A percentile compares a stretch with the other conserved stretches of the same genome.
These are phyloP conservation scores for Acanthosoma haemorrhoidale DNA, from an alignment of 2,888 invertebrate genomes.

Conservation along the genomic window DNA sequence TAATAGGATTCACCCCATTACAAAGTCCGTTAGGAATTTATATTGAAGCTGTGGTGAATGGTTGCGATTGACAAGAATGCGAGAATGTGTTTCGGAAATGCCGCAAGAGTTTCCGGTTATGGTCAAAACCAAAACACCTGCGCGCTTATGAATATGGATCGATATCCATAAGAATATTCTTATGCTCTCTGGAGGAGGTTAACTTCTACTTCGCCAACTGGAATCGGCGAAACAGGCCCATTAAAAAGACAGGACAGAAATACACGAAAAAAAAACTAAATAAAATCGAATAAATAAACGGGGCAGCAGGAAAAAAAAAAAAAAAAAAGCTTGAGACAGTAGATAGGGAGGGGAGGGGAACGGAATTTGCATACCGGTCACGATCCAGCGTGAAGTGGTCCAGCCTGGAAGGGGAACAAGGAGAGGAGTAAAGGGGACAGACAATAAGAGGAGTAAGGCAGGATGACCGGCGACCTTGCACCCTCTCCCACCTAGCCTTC, in stretches of 20 bases:
- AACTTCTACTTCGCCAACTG: not conserved
- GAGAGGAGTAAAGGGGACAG: too few species aligned
- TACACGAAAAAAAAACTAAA: not conserved
- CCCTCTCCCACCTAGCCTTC: too few species aligned
- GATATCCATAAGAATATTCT: too few species aligned
- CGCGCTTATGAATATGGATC: not conserved
- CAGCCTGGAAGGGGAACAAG: not conserved
- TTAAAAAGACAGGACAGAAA: not conserved
- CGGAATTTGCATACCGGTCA: slow-evolving; percentile 6
- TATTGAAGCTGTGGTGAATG: too few species aligned
- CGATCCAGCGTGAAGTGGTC: not conserved
- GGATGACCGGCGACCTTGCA: not conserved
- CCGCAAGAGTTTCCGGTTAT: not conserved
- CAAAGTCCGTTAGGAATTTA: too few species aligned
- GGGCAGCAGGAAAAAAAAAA: not conserved
- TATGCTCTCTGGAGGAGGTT: not conserved
- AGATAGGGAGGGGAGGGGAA: too few species aligned
- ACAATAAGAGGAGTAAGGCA: not conserved
- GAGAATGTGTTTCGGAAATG: too few species aligned
- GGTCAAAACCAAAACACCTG: too few species aligned
- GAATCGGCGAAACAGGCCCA: not conserved
- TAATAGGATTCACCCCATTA: too few species aligned
- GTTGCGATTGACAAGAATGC: too few species aligned
- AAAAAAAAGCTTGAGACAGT: slow-evolving; percentile 4
- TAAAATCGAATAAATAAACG: slow-evolving; percentile 10